Percentiles rank a stretch among this genome's conserved stretches.
Evolutionary conservation across 2,888 invertebrate species (phyloP).

Genomic region (Caenorhabditis sp.): DNA sequence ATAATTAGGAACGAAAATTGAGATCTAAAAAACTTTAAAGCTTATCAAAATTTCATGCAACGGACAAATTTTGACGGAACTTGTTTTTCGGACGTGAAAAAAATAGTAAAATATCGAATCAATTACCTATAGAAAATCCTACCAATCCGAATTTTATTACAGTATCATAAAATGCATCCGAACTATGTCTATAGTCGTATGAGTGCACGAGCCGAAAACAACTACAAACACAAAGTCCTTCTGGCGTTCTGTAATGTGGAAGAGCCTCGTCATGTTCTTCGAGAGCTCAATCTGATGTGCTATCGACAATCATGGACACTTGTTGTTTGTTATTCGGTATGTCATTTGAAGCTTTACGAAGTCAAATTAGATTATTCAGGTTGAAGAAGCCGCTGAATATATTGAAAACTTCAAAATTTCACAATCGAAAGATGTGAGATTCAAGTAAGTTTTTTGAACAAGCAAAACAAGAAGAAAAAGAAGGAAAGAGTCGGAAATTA

Average conservation of each 20-base stretch:
- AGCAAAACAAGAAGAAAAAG: not conserved
- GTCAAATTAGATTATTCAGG: conserved; percentile 12
- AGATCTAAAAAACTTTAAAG: too few relatives aligned
- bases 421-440: conserved; percentile 48
- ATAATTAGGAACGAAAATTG: too few relatives aligned
- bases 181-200: conserved; percentile 67
- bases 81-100: too few relatives aligned
- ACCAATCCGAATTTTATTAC: conserved; percentile 18
- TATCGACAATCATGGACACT: conserved; percentile 64
- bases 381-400: conserved; percentile 71
- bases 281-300: conserved; percentile 68
- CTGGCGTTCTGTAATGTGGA: conserved; percentile 64
- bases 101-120: too few relatives aligned
- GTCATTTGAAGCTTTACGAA: not conserved
- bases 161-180: conserved; percentile 67
- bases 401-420: conserved; percentile 66
- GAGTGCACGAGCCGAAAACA: conserved; percentile 50
- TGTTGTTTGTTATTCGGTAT: conserved; percentile 64
- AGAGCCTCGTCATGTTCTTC: conserved; percentile 60
- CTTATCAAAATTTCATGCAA: too few relatives aligned
- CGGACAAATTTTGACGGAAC: too few relatives aligned
- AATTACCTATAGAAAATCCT: too few relatives aligned
- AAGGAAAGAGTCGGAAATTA: conserved; percentile 15
- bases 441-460: conserved; percentile 25
- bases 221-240: conserved; percentile 57